phyloP scores from a whole-genome alignment of 2,888 invertebrate species.

The Phyllotreta cruciferae region DNA sequence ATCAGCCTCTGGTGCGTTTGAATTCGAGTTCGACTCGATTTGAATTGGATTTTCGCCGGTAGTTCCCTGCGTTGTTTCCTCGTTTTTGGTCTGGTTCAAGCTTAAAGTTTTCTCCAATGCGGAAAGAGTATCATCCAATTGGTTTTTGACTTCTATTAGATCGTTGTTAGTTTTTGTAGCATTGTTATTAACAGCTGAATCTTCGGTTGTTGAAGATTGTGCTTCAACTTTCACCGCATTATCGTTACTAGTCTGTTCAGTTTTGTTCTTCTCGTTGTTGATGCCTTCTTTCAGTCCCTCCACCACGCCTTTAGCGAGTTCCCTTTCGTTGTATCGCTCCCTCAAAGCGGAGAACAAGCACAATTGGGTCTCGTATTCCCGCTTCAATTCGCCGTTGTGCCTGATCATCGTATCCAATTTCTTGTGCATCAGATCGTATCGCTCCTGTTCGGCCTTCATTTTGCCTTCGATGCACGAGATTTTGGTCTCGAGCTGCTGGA shows the following conservation, averaged over 20 bases:
- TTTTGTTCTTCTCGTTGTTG: conserved; percentile 2
- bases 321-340: conserved; percentile 55
- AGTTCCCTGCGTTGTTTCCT: too few species aligned
- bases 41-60: too few species aligned
- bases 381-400: conserved; percentile 77
- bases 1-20: too few species aligned
- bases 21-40: too few species aligned
- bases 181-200: too few species aligned
- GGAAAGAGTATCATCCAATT: not conserved
- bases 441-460: conserved; percentile 75
- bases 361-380: conserved; percentile 80
- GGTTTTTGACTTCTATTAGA: conserved; percentile 3
- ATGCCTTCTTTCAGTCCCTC: conserved; percentile 40
- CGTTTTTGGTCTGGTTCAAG: too few species aligned
- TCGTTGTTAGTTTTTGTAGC: not conserved
- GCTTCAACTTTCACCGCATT: not conserved
- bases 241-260: not conserved
- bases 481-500: conserved; percentile 74
- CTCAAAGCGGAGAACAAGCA: conserved; percentile 69
- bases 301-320: conserved; percentile 52
- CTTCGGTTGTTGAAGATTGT: too few species aligned
- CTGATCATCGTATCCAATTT: conserved; percentile 75
- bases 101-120: conserved; percentile 5
- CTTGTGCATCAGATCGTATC: conserved; percentile 71
- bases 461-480: conserved; percentile 73